Percentiles rank a stretch among this genome's conserved stretches.
phyloP scores from a whole-genome alignment of 2,888 invertebrate genomes.

The Cantharis flavilabris region DNA sequence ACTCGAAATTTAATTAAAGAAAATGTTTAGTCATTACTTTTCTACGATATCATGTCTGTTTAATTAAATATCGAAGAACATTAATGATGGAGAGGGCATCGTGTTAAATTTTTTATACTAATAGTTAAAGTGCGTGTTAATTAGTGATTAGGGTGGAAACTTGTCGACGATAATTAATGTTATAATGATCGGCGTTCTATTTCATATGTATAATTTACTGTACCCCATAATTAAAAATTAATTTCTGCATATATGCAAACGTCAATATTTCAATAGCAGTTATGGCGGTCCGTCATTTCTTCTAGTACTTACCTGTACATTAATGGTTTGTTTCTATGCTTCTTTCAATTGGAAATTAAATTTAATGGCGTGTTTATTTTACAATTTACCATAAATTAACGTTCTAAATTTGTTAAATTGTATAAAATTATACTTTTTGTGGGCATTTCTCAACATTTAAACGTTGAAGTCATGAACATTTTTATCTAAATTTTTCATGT shows the following conservation, averaged over 20 bases:
- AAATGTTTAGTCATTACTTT: not conserved
- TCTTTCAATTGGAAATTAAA: not conserved
- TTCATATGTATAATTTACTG: not conserved
- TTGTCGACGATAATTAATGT: not conserved
- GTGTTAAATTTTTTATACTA: not conserved
- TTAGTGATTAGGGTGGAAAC: not conserved
- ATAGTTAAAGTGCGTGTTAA: slow-evolving; percentile 1
- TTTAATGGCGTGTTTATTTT: not conserved
- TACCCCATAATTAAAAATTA: not conserved
- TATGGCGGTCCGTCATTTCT: not conserved
- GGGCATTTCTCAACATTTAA: not conserved
- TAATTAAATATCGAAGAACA: not conserved
- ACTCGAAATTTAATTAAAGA: not conserved
- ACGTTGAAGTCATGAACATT: not conserved
- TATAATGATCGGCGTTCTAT: not conserved
- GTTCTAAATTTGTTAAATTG: not conserved
- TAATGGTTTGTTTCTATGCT: not conserved
- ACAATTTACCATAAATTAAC: not conserved
- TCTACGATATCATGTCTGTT: not conserved
- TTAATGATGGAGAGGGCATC: not conserved
- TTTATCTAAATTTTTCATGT: not conserved
- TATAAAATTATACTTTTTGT: not conserved
- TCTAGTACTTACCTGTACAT: not conserved
- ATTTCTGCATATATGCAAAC: not conserved
- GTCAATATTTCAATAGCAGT: not conserved